Base-by-base conservation (phyloP, 1,140 invertebrate species). In the Hesperophylax magnus region DNA sequence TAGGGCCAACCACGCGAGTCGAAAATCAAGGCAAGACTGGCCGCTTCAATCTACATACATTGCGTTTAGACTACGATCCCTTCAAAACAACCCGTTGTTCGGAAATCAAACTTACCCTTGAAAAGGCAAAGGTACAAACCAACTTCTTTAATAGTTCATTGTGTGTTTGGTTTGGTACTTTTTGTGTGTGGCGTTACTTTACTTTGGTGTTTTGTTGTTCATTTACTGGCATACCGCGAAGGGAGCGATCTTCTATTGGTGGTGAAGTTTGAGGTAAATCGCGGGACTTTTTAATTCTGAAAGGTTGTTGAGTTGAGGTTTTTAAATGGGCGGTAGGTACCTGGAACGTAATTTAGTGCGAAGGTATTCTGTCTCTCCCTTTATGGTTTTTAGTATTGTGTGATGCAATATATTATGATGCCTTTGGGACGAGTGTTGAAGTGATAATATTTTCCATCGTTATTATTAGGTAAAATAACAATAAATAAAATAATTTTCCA, bases 11-110 rank as follows among this genome's bases (percentile, higher is more conserved):
- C 52, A n/a, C 60, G 34, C 75, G 22, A 39, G 60, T 77, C 75
- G 75, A 63, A 77, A 77, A 34, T 77, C 75, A 77, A 77, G 47
- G 39, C 58, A 34, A 63, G 58, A 77, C 75, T 77, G 75, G 22
- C 54, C 58, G 69, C 47, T 72, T 53, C 39, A 5, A 72, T 20
- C 69, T 72, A 39, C 69, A 22, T 72, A 53, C 69, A 72, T 72
- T 47, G 69, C 24, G 69, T 72, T 72, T 72, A 52, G 69, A 52
- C 18, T 72, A n/a, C 69, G 34, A 18, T 67, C 58, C 24, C 24
- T 15, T 22, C 18, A 61, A 61, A 61, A 20, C 58, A 24, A 24
- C 18, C 18, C n/a, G 3, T 20, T 61, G 11, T 61, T 61, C 18
- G 24, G 3, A 61, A 61, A 61, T 47, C 39, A 14, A 47, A 47